These are phyloP conservation scores for Geophilus truncorum DNA, from an alignment of 2,888 invertebrate genomes.

Conservation along the genomic window DNA sequence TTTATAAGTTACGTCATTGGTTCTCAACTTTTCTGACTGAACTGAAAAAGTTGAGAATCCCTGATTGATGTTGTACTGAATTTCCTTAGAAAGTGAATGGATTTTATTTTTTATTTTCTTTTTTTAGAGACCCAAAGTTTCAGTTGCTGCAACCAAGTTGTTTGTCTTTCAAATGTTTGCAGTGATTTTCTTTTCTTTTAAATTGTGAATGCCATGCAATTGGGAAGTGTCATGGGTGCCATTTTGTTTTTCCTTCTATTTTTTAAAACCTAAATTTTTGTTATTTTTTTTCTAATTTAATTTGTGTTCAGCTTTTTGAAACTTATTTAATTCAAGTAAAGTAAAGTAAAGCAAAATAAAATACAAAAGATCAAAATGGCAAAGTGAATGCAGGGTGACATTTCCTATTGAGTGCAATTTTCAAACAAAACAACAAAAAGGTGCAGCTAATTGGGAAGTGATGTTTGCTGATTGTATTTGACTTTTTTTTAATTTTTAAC, in stretches of 20 bases:
- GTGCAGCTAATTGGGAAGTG: constrained; percentile 1
- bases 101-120: background rate
- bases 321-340: background rate
- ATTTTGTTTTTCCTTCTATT: background rate
- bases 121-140: constrained; percentile 16
- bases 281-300: no score
- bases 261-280: no score
- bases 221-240: constrained; percentile 6
- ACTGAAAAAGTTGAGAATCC: no score
- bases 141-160: constrained; percentile 15
- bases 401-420: constrained; percentile 3
- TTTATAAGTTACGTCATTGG: no score
- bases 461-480: background rate
- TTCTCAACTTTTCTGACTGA: no score
- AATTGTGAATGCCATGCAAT: background rate
- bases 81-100: no score
- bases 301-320: background rate
- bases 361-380: background rate
- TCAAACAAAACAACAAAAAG: background rate
- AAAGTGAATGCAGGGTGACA: background rate
- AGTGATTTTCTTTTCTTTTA: background rate
- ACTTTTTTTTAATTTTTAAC: background rate
- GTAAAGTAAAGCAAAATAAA: background rate
- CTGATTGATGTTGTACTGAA: no score
- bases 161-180: constrained; percentile 18